phyloP scores from a whole-genome alignment of 1,140 invertebrate species.

The Brachionus asplanchnoidis region DNA sequence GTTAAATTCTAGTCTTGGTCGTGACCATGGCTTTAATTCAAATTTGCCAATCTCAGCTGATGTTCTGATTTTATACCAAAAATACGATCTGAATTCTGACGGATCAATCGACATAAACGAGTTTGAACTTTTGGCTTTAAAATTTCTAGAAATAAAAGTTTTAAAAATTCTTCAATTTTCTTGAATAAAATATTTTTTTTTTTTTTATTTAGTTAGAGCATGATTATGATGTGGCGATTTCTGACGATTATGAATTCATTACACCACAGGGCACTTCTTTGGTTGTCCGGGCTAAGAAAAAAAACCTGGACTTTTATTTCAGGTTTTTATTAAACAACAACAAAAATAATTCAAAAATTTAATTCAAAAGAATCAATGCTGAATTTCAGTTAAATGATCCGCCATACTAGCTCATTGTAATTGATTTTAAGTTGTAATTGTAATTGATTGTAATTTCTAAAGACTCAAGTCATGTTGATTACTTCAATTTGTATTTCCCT shows the following conservation, averaged over 20 bases:
- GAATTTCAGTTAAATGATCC: constrained; percentile 58
- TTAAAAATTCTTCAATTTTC: not conserved
- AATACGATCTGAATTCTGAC: constrained; percentile 36
- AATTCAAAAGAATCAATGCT: constrained; percentile 53
- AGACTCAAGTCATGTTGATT: constrained; percentile 47
- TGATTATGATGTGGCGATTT: constrained; percentile 1
- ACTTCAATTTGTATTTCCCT: constrained; percentile 53
- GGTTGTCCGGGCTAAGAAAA: constrained; percentile 49
- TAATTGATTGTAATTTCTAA: constrained; percentile 52
- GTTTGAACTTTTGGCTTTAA: constrained; percentile 9
- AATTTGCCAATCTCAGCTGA: not conserved
- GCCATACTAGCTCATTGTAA: constrained; percentile 57
- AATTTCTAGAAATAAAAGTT: constrained; percentile 3
- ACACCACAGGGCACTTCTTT: constrained; percentile 51
- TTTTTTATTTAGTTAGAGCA: not conserved
- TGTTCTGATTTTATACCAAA: constrained; percentile 3
- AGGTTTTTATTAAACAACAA: no score
- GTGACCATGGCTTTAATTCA: not conserved
- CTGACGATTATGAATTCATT: constrained; percentile 16
- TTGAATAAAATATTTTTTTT: not conserved
- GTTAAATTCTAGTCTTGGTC: not conserved
- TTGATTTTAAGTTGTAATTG: constrained; percentile 56
- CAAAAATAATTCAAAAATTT: not conserved
- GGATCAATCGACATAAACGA: constrained; percentile 6
- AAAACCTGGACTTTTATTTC: no score